Evolutionary conservation across 2,113 vertebrate genomes (phyloP), one percentile per base, ranked within the genome.

Genomic region (Gambusia holbrooki): DNA sequence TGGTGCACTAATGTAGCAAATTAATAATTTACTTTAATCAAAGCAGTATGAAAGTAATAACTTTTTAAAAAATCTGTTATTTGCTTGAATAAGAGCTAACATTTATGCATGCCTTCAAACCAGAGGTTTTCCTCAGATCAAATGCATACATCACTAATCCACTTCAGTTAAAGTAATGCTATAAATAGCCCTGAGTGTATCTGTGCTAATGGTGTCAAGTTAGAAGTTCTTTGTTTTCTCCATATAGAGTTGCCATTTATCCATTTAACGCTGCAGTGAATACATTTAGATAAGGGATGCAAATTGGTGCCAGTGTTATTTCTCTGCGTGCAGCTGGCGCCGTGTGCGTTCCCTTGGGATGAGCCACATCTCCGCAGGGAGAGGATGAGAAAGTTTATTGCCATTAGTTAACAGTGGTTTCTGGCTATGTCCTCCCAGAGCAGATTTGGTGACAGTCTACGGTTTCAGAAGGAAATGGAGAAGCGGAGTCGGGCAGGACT

Each of bases 401-500:
- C 72, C 77, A 82, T 86, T 89, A 74, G 82, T 91, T 89, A 86
- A 86, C 86, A 69, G 78, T 62, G 78, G 87, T 79, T 76, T 73
- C 71, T 86, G 84, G 76, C 79, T 61, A 74, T 66, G 87, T 81
- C 79, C 54, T 79, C 32, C 58, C 58, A 17, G 66, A 35, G 83
- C 69, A 88, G 85, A 85, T 93, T 86, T 87, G 85, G 81, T 92
- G 86, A 88, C 89, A 75, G 90, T 83, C 84, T 94, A 87, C 30
- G 15, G 78, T 94, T 94, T 92, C 92, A 91, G 35, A 70, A 77
- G 85, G 90, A 89, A 92, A 91, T 73, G 60, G 84, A 92, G 85
- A 90, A 77, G 82, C 78, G 61, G 13, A 32, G 72, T 64, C 84
- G 66, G 79, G 79, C 64, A 68, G 80, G 67, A 62, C 63, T 86